These are phyloP conservation scores for Oryzias woworae DNA, from an alignment of 2,113 vertebrate genomes.

Conservation along the genomic window DNA sequence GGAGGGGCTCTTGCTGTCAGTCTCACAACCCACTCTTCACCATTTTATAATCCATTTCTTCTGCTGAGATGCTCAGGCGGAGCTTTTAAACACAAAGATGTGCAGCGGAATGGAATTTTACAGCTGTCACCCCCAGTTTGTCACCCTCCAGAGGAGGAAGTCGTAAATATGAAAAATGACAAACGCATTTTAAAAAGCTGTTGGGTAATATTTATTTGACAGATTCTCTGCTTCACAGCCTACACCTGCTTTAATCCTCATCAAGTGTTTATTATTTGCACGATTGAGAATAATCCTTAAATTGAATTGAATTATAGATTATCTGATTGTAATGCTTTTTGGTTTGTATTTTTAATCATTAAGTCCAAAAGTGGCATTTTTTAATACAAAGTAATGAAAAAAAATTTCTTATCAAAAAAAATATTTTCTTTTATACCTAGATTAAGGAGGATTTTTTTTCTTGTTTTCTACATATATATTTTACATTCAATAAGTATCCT, in stretches of 20 bases:
- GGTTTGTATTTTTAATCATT: too few relatives aligned
- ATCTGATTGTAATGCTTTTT: too few relatives aligned
- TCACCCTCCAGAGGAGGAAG: slow-evolving; percentile 47
- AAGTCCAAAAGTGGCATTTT: too few relatives aligned
- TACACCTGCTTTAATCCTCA: slow-evolving; percentile 28
- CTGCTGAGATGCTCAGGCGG: slow-evolving; percentile 41
- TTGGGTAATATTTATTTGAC: slow-evolving; percentile 49
- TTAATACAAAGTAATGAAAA: too few relatives aligned
- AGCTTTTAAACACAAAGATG: slow-evolving; percentile 56
- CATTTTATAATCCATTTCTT: slow-evolving; percentile 45
- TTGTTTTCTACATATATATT: too few relatives aligned
- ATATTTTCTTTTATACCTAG: too few relatives aligned
- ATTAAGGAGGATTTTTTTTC: too few relatives aligned
- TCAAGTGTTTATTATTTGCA: neutral
- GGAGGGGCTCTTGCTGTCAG: slow-evolving; percentile 26
- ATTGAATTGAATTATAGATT: too few relatives aligned
- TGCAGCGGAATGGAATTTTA: slow-evolving; percentile 60
- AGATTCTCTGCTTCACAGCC: slow-evolving; percentile 30
- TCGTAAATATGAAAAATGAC: slow-evolving; percentile 53
- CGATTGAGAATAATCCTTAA: too few relatives aligned
- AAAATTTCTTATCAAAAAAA: too few relatives aligned
- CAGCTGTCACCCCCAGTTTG: slow-evolving; percentile 49
- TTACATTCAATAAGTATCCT: too few relatives aligned
- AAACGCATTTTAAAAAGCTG: slow-evolving; percentile 48
- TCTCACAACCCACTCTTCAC: slow-evolving; percentile 44